Evolutionary conservation across 2,113 vertebrate species (phyloP), one percentile per base, ranked within the genome.

Genomic region (Sarotherodon lohbergeri): DNA sequence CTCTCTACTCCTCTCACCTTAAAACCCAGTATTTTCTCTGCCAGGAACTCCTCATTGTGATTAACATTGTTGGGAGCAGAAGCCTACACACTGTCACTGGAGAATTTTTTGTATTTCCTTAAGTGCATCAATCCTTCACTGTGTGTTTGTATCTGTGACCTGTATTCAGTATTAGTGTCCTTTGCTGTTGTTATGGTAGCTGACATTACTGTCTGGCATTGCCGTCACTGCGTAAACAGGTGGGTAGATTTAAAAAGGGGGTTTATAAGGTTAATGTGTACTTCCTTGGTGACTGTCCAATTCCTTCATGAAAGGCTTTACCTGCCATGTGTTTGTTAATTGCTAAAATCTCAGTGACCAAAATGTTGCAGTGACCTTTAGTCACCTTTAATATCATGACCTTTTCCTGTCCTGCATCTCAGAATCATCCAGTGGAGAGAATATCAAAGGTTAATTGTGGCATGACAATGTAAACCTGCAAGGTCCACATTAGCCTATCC

Each of bases 351-450:
- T 84, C 56, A 19, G 82, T 56, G 48, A 80, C 66, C 66, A 71
- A 63, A 87, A 84, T 80, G 80, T 76, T 88, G 32, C 5, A 1
- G 34, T n/a, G 36, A 84, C 85, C 46, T 86, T 68, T 85, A 29
- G 34, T 83, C 71, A 81, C 59, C 83, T 86, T 86, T 85, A 88
- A 81, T 86, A 80, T 82, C 41, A 17, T 87, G 88, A 91, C 88
- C 87, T 92, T 93, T 92, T 90, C 66, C 55, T 55, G 16, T 76
- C 13, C 57, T 73, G 71, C 82, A 78, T 80, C 29, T 88, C 46
- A 81, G 55, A 36, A n/a, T 54, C 8, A 34, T 54, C 12, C 3
- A 56, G 66, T 52, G 83, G 79, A 39, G 10, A 88, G 52, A 81
- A 84, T 82, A 84, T 86, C 76, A 88, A 86, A 80, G 76, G 73